A percentile compares a stretch with the other conserved stretches of the same genome.
phyloP scores from a whole-genome alignment of 2,797 vertebrate genomes.

The Myripristis jacobus region DNA sequence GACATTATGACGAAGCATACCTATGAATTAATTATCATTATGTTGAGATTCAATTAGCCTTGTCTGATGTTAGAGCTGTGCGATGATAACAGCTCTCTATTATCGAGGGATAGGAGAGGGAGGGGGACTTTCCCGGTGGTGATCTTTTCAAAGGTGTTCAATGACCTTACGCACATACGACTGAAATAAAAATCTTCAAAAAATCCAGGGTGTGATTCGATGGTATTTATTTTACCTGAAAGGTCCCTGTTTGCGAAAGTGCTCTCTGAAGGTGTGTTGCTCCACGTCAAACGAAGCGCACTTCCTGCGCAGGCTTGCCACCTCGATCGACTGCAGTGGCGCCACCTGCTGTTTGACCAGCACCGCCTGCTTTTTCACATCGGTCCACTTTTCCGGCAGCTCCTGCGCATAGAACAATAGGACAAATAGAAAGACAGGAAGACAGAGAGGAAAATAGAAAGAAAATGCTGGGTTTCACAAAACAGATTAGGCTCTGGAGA shows the following conservation, averaged over 20 bases:
- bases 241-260: constrained; percentile 85
- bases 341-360: constrained; percentile 90
- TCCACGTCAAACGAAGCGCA: constrained; percentile 86
- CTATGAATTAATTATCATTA: constrained; percentile 72
- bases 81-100: constrained; percentile 47
- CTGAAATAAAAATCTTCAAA: background rate
- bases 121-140: constrained; percentile 50
- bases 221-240: constrained; percentile 85
- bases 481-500: constrained; percentile 10
- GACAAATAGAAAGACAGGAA: background rate
- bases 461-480: constrained; percentile 21
- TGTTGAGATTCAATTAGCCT: constrained; percentile 75
- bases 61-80: constrained; percentile 44
- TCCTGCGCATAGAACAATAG: constrained; percentile 79
- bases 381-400: constrained; percentile 93
- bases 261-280: constrained; percentile 87
- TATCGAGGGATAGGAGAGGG: constrained; percentile 33
- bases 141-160: constrained; percentile 23
- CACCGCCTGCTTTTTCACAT: constrained; percentile 87
- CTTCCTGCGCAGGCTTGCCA: constrained; percentile 84
- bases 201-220: background rate
- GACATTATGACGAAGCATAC: constrained; percentile 66
- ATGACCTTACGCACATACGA: constrained; percentile 1
- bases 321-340: constrained; percentile 90
- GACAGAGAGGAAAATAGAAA: constrained; percentile 16